Base-by-base conservation (phyloP, 2,797 vertebrate genomes). In the Ataeniobius toweri region DNA sequence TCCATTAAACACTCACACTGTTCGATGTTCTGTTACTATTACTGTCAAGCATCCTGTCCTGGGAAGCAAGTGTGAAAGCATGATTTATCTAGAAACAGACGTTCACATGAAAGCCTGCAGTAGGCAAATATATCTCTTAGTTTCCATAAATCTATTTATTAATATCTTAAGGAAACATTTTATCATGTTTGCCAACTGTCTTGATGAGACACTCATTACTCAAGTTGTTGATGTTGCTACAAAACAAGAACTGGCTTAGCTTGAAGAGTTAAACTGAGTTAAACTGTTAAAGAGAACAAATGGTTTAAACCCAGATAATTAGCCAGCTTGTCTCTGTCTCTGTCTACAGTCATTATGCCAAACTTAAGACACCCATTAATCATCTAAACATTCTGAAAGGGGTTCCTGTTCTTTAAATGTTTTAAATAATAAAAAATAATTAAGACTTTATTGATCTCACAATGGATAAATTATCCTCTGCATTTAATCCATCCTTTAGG, bases 331-430 rank as follows among this genome's bases (percentile, higher is more conserved):
- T 50, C 22, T 55, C 24, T 55, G 74, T n/a, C 31, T 44, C 28
- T 4, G 65, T 69, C 44, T 55, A 26, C 59, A 65, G 18, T 51
- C 22, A 39, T n/a, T 24, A 22, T 76, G 36, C 12, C 10, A 26
- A 46, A 69, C 44, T 63, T 50, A 74, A 0, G 8, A 73, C 61
- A 46, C 31, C 71, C 31, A 59, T 69, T 72, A 73, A 59, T 81
- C 65, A 22, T 51, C 22, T 59, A 7, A 26, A 22, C 51, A 6
- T n/a, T 2, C 9, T 51, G 1, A 53, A 14, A 50, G 39, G 31
- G 72, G 31, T 51, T 51, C 26, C 0, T 2, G 4, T 59, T 4
- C 4, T 59, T 59, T 12, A 59, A 26, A 10, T 69, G 5, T 69
- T 70, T 75, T 14, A 76, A n/a, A 1, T 39, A 14, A 36, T 36